Percentiles rank a stretch among this genome's conserved stretches.
These are phyloP conservation scores for Crocodylus rhombifer DNA, from an alignment of 2,797 vertebrate genomes.

Conservation along the genomic window DNA sequence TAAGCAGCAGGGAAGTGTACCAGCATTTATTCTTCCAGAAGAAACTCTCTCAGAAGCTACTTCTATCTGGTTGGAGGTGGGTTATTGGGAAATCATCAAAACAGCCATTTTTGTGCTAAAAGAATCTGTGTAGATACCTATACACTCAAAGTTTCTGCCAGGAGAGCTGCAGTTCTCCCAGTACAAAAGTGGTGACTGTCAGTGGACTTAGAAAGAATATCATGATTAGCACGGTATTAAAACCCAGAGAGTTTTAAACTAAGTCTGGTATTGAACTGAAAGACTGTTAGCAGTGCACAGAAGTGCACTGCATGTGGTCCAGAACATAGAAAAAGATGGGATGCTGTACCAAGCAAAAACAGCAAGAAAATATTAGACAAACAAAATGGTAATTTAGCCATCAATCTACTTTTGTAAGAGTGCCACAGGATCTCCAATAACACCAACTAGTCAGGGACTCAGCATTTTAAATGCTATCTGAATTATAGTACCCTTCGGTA, in stretches of 20 bases:
- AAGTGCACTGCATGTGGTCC: not conserved
- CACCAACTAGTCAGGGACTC: not conserved
- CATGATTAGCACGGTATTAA: not conserved
- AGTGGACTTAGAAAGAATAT: not conserved
- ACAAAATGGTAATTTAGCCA: not conserved
- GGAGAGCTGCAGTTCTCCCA: no score
- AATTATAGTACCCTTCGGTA: not conserved
- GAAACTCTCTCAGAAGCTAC: no score
- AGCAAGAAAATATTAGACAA: not conserved
- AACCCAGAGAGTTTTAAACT: not conserved
- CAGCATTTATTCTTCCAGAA: no score
- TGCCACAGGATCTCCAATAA: not conserved
- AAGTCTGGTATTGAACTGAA: not conserved
- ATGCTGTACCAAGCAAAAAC: not conserved
- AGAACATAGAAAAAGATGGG: slow-evolving; percentile 25
- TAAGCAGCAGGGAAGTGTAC: not conserved
- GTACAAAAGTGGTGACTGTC: no score
- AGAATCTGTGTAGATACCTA: no score
- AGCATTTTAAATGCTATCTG: not conserved
- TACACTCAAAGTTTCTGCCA: no score
- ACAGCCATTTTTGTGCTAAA: no score
- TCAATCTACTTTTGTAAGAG: not conserved
- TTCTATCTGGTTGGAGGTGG: no score
- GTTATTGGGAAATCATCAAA: no score
- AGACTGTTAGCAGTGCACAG: not conserved